Conservation (phyloP, 2,888 invertebrate species). For the Achlya flavicornis region DNA sequence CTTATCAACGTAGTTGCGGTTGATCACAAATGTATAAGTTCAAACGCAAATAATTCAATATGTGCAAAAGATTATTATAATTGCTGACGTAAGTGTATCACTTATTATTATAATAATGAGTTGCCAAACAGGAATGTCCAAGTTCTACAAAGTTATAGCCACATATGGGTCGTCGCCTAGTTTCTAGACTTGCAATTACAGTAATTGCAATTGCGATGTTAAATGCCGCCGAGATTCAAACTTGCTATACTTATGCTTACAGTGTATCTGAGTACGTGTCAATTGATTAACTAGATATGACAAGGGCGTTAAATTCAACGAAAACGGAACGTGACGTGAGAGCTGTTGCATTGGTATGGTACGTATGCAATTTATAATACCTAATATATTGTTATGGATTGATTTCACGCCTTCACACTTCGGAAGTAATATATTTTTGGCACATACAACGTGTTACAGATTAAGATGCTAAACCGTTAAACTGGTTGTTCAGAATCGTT, state of each 20-base stretch:
- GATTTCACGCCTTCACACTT: too few species aligned
- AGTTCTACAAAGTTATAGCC: constrained; percentile 9
- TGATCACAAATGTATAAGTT: background rate
- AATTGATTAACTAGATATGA: constrained; percentile 45
- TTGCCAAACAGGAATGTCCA: constrained; percentile 29
- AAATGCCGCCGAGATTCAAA: constrained; percentile 51
- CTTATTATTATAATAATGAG: background rate
- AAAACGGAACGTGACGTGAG: constrained; percentile 39
- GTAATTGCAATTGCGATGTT: constrained; percentile 37
- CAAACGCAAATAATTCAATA: background rate
- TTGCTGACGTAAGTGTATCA: background rate
- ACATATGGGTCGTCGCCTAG: constrained; percentile 34
- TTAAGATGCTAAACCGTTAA: too few species aligned
- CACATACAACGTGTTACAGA: too few species aligned
- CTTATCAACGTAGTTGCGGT: too few species aligned
- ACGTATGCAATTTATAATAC: too few species aligned
- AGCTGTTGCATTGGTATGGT: constrained; percentile 19
- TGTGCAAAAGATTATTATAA: background rate
- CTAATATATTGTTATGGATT: too few species aligned
- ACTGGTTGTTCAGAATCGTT: too few species aligned
- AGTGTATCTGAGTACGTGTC: constrained; percentile 17
- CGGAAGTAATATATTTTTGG: too few species aligned
- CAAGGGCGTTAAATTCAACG: constrained; percentile 45
- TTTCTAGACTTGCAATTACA: constrained; percentile 45
- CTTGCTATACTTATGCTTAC: constrained; percentile 35